phyloP scores from a whole-genome alignment of 1,140 invertebrate species.

The Aphelenchoides besseyi region DNA sequence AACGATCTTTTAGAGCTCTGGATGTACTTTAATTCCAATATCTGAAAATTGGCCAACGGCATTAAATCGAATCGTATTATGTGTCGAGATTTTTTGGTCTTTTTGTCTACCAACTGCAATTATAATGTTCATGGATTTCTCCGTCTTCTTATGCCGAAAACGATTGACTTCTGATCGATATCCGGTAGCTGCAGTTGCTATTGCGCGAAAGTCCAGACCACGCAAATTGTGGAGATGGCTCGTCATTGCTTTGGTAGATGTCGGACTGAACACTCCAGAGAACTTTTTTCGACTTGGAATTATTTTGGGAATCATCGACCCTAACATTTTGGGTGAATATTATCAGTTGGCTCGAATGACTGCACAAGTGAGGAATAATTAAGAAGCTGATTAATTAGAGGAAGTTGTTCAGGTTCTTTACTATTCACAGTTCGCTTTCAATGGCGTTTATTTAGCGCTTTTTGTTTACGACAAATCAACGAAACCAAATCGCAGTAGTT shows the following conservation, averaged over 20 bases:
- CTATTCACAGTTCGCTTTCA: constrained; percentile 46
- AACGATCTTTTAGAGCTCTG: constrained; percentile 24
- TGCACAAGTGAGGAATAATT: constrained; percentile 27
- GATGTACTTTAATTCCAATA: constrained; percentile 20
- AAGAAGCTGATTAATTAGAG: constrained; percentile 8
- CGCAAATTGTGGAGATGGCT: constrained; percentile 41
- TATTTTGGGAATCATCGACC: constrained; percentile 32
- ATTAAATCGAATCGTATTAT: constrained; percentile 25
- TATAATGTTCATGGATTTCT: constrained; percentile 40
- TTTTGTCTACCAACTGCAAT: constrained; percentile 37
- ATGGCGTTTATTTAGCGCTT: constrained; percentile 40
- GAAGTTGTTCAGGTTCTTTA: constrained; percentile 34
- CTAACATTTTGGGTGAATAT: constrained; percentile 1
- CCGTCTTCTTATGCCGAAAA: constrained; percentile 31
- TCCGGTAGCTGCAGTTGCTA: neutral
- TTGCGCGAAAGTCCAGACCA: neutral
- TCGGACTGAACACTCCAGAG: constrained; percentile 41
- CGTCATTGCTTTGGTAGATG: constrained; percentile 46
- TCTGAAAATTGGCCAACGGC: neutral
- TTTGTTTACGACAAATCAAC: constrained; percentile 49
- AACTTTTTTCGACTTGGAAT: constrained; percentile 38
- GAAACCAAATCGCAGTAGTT: neutral
- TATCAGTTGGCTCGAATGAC: constrained; percentile 31
- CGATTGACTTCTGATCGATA: neutral
- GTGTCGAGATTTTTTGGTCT: constrained; percentile 32